Evolutionary conservation across 2,797 vertebrate genomes (phyloP).

Genomic region (Onychomys torridus): DNA sequence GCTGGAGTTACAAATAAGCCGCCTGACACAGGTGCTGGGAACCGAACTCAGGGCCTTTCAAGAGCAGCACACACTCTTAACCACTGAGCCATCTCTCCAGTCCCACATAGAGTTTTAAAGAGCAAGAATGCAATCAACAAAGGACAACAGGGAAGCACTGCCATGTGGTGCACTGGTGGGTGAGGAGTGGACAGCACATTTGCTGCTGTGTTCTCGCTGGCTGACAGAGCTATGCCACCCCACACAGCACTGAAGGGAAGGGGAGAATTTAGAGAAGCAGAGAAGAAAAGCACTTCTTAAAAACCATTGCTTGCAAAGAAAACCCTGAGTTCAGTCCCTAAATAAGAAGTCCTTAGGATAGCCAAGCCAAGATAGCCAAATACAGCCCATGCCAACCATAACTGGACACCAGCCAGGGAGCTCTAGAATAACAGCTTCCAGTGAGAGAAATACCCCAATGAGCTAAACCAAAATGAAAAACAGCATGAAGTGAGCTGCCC

Average conservation of each 20-base stretch:
- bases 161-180: neutral
- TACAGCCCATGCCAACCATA: constrained; percentile 65
- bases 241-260: neutral
- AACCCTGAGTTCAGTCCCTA: constrained; percentile 73
- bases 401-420: constrained; percentile 68
- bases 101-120: neutral
- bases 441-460: constrained; percentile 55
- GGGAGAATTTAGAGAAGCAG: constrained; percentile 46
- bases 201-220: neutral
- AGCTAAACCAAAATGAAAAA: constrained; percentile 31
- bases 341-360: constrained; percentile 72
- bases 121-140: neutral
- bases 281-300: neutral
- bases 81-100: neutral
- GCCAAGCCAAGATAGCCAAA: constrained; percentile 72
- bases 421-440: constrained; percentile 60
- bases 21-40: neutral
- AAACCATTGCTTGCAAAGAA: constrained; percentile 66
- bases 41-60: neutral
- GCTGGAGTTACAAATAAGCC: neutral
- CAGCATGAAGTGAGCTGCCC: neutral
- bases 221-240: neutral
- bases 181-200: neutral
- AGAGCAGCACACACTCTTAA: neutral
- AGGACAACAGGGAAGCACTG: neutral